phyloP scores from a whole-genome alignment of 2,113 vertebrate genomes.

The Thunnus maccoyii region DNA sequence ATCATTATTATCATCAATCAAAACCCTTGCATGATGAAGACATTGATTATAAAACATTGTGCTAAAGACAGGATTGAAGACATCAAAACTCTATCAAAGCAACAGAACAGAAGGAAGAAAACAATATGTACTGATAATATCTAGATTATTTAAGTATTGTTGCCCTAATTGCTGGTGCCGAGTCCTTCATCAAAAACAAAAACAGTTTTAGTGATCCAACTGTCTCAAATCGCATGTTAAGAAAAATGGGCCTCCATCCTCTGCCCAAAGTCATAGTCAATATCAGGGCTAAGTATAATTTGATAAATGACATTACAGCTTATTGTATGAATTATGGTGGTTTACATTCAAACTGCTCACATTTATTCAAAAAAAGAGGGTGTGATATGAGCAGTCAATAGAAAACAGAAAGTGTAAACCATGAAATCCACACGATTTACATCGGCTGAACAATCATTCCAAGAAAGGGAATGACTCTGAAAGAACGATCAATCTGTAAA shows the following conservation, averaged over 20 bases:
- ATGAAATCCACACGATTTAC: slow-evolving; percentile 46
- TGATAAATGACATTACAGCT: slow-evolving; percentile 22
- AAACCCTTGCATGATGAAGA: slow-evolving; percentile 58
- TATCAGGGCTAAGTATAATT: slow-evolving; percentile 25
- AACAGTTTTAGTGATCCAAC: slow-evolving; percentile 22
- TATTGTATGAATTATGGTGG: slow-evolving; percentile 51
- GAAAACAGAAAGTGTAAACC: slow-evolving; percentile 45
- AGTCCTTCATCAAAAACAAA: slow-evolving; percentile 55
- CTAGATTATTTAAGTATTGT: slow-evolving; percentile 48
- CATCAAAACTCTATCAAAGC: slow-evolving; percentile 46
- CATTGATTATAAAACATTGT: slow-evolving; percentile 46
- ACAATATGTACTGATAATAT: slow-evolving; percentile 46
- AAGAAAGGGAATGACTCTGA: not conserved
- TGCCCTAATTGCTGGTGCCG: slow-evolving; percentile 73
- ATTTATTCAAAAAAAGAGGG: slow-evolving; percentile 40
- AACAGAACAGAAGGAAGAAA: slow-evolving; percentile 39
- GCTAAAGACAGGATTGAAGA: slow-evolving; percentile 56
- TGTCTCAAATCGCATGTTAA: slow-evolving; percentile 28
- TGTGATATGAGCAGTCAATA: slow-evolving; percentile 67
- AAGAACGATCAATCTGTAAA: slow-evolving; percentile 15
- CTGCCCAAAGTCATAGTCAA: slow-evolving; percentile 16
- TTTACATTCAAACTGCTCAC: slow-evolving; percentile 82
- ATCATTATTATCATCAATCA: slow-evolving; percentile 52
- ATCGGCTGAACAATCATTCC: slow-evolving; percentile 50
- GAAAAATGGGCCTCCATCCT: slow-evolving; percentile 31